Evolutionary conservation across 1,140 invertebrate genomes (phyloP).

Genomic region (Aphelenchoides avenae): DNA sequence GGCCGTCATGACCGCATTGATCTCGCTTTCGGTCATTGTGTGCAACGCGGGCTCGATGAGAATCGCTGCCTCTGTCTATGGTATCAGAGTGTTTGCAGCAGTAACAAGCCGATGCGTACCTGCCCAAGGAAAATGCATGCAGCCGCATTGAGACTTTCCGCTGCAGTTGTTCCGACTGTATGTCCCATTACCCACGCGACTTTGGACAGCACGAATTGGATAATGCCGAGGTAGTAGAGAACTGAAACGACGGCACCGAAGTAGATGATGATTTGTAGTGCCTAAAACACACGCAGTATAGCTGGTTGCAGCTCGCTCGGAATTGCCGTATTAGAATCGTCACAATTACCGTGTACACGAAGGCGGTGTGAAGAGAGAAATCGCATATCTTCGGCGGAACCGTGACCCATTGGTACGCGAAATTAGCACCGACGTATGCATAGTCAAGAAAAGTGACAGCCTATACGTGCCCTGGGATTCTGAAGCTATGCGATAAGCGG

Average conservation of each 20-base stretch:
- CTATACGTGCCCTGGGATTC: constrained; percentile 67
- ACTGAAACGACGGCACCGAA: constrained; percentile 81
- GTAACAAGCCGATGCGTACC: constrained; percentile 62
- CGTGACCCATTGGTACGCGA: constrained; percentile 74
- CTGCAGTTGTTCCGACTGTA: constrained; percentile 77
- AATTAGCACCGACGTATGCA: constrained; percentile 71
- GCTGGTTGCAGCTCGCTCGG: constrained; percentile 30
- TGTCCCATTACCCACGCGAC: constrained; percentile 72
- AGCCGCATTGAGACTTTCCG: constrained; percentile 80
- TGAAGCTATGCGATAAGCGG: neutral
- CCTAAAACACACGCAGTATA: constrained; percentile 43
- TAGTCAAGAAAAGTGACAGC: constrained; percentile 72
- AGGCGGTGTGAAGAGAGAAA: constrained; percentile 48
- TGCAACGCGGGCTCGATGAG: constrained; percentile 77
- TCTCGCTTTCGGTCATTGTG: constrained; percentile 78
- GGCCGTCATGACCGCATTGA: constrained; percentile 83
- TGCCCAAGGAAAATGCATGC: constrained; percentile 83
- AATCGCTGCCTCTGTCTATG: constrained; percentile 79
- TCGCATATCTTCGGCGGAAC: constrained; percentile 68
- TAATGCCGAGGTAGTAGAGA: constrained; percentile 79
- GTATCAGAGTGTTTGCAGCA: constrained; percentile 34
- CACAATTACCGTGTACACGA: constrained; percentile 67
- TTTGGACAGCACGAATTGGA: constrained; percentile 78
- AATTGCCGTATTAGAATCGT: constrained; percentile 24
- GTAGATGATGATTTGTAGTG: constrained; percentile 77